These are phyloP conservation scores for Argynnis bischoffii DNA, from an alignment of 2,888 invertebrate genomes.

Conservation along the genomic window DNA sequence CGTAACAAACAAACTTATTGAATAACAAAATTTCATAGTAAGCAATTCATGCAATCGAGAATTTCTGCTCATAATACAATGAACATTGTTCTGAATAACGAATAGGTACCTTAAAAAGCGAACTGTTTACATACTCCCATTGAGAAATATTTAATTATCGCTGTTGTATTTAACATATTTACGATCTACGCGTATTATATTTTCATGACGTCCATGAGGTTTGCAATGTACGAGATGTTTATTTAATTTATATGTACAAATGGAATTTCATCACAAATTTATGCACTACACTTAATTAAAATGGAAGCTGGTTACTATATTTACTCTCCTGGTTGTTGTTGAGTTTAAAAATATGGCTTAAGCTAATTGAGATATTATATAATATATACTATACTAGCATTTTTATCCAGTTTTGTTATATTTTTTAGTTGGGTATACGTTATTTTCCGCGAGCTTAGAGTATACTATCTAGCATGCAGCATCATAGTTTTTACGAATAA, in stretches of 20 bases:
- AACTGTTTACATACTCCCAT: not conserved
- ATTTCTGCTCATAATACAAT: not conserved
- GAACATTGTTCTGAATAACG: not conserved
- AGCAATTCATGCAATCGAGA: not conserved
- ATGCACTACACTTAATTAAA: conserved; percentile 8
- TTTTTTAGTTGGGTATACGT: too few relatives aligned
- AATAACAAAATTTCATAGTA: too few relatives aligned
- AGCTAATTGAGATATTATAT: not conserved
- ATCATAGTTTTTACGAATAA: too few relatives aligned
- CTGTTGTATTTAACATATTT: conserved; percentile 1
- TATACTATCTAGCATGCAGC: too few relatives aligned
- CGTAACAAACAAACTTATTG: too few relatives aligned
- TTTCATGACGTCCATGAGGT: not conserved
- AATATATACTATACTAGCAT: too few relatives aligned
- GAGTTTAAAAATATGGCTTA: not conserved
- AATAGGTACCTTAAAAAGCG: conserved; percentile 1
- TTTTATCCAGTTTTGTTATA: too few relatives aligned
- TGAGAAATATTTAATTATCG: conserved; percentile 5
- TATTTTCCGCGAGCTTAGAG: too few relatives aligned
- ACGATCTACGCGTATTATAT: conserved; percentile 2
- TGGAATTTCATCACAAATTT: conserved; percentile 8
- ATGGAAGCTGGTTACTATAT: not conserved
- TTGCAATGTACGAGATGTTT: not conserved
- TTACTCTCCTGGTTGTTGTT: not conserved
- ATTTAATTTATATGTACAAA: not conserved